These are phyloP conservation scores for Macquaria australasica DNA, from an alignment of 2,113 vertebrate genomes.

Conservation along the genomic window DNA sequence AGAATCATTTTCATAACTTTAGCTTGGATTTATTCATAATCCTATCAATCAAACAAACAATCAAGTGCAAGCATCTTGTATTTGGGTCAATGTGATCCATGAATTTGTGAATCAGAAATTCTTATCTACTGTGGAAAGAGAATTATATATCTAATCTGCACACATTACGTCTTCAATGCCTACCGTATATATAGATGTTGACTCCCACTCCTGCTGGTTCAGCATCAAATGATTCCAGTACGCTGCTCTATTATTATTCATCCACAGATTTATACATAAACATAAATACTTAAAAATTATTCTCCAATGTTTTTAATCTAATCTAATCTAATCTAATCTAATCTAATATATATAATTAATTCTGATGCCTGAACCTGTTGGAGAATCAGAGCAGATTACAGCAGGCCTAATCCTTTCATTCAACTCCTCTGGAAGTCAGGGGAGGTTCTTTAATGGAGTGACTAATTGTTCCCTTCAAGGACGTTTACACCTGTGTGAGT, in stretches of 20 bases:
- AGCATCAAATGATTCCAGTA: background rate
- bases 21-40: background rate
- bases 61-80: background rate
- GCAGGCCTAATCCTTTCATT: constrained; percentile 33
- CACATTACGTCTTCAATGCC: background rate
- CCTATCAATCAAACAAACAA: background rate
- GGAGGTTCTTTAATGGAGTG: constrained; percentile 6
- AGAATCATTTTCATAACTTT: background rate
- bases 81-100: background rate
- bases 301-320: no score
- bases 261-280: background rate
- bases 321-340: no score
- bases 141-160: background rate
- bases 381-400: constrained; percentile 1
- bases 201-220: background rate
- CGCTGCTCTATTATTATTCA: background rate
- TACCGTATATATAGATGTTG: background rate
- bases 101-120: background rate
- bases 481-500: constrained; percentile 34
- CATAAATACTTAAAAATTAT: background rate
- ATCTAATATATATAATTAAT: no score
- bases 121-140: background rate
- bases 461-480: constrained; percentile 27
- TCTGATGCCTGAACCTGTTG: background rate
- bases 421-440: background rate